phyloP scores from a whole-genome alignment of 2,797 vertebrate genomes.

The Peromyscus attwateri region DNA sequence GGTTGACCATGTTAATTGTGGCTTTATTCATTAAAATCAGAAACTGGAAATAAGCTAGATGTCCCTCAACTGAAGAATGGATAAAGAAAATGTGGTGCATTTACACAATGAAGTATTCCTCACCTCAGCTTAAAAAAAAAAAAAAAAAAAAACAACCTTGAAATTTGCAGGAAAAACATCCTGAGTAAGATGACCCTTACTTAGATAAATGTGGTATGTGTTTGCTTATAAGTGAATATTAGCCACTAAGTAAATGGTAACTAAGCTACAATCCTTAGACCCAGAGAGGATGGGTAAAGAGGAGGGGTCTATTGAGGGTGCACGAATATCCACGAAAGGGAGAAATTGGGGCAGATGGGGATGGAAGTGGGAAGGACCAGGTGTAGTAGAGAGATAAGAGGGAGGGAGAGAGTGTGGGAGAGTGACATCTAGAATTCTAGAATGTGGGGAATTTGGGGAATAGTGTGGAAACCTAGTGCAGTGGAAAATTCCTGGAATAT shows the following conservation, averaged over 20 bases:
- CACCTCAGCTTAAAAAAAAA: no score
- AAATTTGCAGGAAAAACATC: background rate
- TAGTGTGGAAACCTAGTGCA: no score
- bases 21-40: background rate
- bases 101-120: background rate
- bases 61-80: background rate
- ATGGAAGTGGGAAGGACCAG: no score
- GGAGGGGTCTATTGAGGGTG: background rate
- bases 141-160: no score
- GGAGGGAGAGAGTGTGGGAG: no score
- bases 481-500: no score
- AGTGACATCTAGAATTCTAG: no score
- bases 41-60: background rate
- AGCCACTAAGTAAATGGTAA: background rate
- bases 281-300: background rate
- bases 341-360: background rate
- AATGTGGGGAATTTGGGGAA: no score
- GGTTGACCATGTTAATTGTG: background rate
- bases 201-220: background rate
- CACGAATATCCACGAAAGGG: background rate
- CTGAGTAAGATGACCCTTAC: background rate
- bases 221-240: background rate
- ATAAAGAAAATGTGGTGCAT: background rate
- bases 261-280: background rate
- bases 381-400: no score